Evolutionary conservation across 2,888 invertebrate species (phyloP).

Genomic region (Drosophila emarginata): DNA sequence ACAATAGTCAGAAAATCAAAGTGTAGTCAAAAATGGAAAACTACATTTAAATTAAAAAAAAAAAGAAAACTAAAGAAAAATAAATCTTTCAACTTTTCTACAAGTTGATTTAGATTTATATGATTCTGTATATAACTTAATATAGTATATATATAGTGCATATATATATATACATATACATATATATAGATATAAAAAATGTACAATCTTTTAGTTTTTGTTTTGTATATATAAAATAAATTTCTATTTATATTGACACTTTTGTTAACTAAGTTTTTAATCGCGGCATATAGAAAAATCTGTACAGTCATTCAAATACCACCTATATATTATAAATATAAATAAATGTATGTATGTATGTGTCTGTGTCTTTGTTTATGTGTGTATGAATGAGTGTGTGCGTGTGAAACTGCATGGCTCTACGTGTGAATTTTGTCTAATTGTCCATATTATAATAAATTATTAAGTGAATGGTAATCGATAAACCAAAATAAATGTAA

Average conservation of each 20-base stretch:
- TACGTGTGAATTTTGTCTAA: slow-evolving; percentile 25
- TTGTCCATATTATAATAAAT: slow-evolving; percentile 46
- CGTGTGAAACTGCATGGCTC: slow-evolving; percentile 1
- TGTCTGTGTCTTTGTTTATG: slow-evolving; percentile 41
- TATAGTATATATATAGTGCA: neutral
- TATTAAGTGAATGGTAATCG: slow-evolving; percentile 3
- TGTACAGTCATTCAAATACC: slow-evolving; percentile 56
- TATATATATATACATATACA: slow-evolving; percentile 24
- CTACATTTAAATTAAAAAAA: neutral
- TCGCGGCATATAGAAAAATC: slow-evolving; percentile 37
- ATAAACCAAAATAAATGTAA: slow-evolving; percentile 30
- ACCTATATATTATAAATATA: slow-evolving; percentile 27
- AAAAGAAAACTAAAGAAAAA: neutral
- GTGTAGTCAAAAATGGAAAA: neutral
- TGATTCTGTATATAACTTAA: slow-evolving; percentile 1
- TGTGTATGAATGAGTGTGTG: slow-evolving; percentile 19
- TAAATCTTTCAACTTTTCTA: neutral
- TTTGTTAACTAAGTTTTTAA: slow-evolving; percentile 54
- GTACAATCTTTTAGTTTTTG: slow-evolving; percentile 38
- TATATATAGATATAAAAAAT: slow-evolving; percentile 10
- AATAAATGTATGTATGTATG: slow-evolving; percentile 38
- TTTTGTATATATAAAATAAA: slow-evolving; percentile 61
- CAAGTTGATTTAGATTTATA: neutral
- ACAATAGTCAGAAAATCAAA: neutral
- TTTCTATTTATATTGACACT: slow-evolving; percentile 41